Evolutionary conservation across 2,888 invertebrate species (phyloP), one percentile per base, ranked within the genome.

Genomic region (Lacanobia wlatinum): DNA sequence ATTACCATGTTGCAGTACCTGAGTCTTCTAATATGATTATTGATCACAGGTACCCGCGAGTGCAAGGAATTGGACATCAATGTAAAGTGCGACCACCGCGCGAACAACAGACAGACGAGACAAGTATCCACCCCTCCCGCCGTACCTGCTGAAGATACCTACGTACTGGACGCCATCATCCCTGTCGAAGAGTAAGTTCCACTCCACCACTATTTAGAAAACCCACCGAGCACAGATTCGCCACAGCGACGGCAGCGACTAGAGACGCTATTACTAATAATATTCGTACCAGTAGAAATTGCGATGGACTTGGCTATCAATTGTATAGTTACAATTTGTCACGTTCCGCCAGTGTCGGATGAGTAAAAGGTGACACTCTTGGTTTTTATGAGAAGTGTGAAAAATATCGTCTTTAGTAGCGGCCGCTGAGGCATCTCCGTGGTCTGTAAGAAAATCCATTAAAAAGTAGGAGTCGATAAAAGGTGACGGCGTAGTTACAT

Each of bases 21-120:
- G 14, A 28, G n/a, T 38, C 2, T 38, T 34, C 14, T 23, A 55
- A 60, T 34, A 14, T 21, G 4, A n/a, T 46, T 62, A 0, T 21
- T 65, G 1, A 34, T 34, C 14, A 23, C 40, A 97, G 97, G 97
- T 87, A 97, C 97, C 40, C 97, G 98, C 60, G 98, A 98, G 90
- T 99, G 99, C 91, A 98, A 98, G 89, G 98, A 99, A 89, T 96
- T 99, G 67, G 97, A 98, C 87, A 98, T 99, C 85, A 98, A 98
- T 90, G 98, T 99, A 5, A 98, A 98, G 92, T 99, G 99, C 89
- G 98, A 98, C 90, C 98, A 98, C 89, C 97, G 98, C 83, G 96
- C 96, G 14, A 97, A 97, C 71, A 93, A 94, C 68, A 96, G 98
- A 67, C 97, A 97, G 85, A 97, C 97, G 46, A 96, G 98, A 88